These are phyloP conservation scores for Agrotis clavis DNA, from an alignment of 2,888 invertebrate species.

Conservation along the genomic window DNA sequence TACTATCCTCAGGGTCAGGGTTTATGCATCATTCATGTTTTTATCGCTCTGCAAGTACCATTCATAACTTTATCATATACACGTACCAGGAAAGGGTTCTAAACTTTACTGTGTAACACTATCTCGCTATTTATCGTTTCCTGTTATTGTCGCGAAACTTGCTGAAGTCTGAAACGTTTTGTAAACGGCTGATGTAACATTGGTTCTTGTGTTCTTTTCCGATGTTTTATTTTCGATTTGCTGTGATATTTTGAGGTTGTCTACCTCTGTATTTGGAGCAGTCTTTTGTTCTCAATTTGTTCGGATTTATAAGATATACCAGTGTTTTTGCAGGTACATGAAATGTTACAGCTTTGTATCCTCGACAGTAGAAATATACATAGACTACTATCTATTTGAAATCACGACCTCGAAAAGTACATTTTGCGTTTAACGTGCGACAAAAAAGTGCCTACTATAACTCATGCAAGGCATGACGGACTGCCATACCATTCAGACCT, in stretches of 20 bases:
- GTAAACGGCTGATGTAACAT: slow-evolving; percentile 35
- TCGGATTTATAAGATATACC: not conserved
- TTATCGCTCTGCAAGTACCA: slow-evolving; percentile 55
- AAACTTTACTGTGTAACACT: slow-evolving; percentile 51
- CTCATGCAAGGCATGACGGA: no score
- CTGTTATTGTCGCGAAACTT: slow-evolving; percentile 54
- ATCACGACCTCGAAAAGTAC: no score
- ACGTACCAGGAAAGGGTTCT: slow-evolving; percentile 48
- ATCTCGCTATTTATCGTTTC: slow-evolving; percentile 57
- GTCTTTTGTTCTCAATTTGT: not conserved
- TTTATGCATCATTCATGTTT: slow-evolving; percentile 55
- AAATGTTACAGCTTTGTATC: not conserved
- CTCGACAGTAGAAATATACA: no score
- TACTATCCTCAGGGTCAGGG: slow-evolving; percentile 51
- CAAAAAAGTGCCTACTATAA: no score
- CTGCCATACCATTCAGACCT: no score
- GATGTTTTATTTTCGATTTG: not conserved
- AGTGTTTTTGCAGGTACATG: not conserved
- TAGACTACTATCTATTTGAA: no score
- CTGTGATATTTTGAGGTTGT: not conserved
- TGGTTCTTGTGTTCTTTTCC: slow-evolving; percentile 1
- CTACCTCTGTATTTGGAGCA: not conserved
- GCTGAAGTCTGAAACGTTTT: slow-evolving; percentile 41
- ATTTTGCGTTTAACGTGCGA: no score
- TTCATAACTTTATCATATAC: slow-evolving; percentile 57